These are phyloP conservation scores for Acanthurus tractus DNA, from an alignment of 2,797 vertebrate genomes.

Conservation along the genomic window DNA sequence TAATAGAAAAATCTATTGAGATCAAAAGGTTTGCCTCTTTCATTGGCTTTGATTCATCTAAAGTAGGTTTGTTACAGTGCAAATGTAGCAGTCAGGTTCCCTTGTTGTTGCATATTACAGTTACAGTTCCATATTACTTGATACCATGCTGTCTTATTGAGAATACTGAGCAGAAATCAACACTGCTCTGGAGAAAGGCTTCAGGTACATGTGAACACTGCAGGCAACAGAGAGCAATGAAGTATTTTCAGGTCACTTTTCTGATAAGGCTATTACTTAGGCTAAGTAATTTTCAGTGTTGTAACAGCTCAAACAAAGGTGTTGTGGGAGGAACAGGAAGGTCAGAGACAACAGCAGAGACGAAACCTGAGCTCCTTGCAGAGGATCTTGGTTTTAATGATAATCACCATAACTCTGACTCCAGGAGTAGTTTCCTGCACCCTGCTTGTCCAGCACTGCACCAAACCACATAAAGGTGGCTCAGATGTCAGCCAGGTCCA, in stretches of 20 bases:
- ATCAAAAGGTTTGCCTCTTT: constrained; percentile 1
- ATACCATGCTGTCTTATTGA: constrained; percentile 26
- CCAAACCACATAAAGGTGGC: constrained; percentile 25
- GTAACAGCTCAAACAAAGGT: constrained; percentile 12
- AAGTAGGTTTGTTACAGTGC: constrained; percentile 27
- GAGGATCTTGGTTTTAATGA: constrained; percentile 34
- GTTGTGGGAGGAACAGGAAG: constrained; percentile 17
- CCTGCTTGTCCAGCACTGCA: constrained; percentile 5
- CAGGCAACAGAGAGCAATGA: constrained; percentile 33
- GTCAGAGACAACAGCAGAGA: constrained; percentile 19
- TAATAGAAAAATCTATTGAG: not conserved
- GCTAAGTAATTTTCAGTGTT: not conserved
- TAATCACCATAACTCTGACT: constrained; percentile 5
- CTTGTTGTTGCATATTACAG: not conserved
- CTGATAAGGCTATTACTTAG: constrained; percentile 19
- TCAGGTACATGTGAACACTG: constrained; percentile 27
- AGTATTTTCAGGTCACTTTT: constrained; percentile 23
- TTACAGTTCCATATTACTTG: constrained; percentile 5
- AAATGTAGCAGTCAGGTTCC: constrained; percentile 23
- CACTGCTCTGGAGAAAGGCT: constrained; percentile 23
- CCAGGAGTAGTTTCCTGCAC: not conserved
- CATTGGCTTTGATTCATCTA: constrained; percentile 24
- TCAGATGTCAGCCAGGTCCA: constrained; percentile 43
- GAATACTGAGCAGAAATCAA: constrained; percentile 26
- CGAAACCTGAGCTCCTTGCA: constrained; percentile 61